Conservation (phyloP, 2,113 vertebrate genomes). For the Boleophthalmus pectinirostris region DNA sequence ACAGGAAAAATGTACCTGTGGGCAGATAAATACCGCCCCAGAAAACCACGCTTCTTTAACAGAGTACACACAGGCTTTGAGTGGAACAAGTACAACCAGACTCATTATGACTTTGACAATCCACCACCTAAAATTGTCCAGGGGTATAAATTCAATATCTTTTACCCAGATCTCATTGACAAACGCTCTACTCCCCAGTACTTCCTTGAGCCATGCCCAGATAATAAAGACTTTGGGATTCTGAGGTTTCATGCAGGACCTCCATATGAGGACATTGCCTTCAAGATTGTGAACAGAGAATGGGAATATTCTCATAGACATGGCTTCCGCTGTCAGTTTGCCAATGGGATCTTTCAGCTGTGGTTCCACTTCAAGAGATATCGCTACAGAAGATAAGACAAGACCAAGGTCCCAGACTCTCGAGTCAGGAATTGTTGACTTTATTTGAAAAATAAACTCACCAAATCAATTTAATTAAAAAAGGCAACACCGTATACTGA, state of each 20-base stretch:
- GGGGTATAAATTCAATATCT: constrained; percentile 99
- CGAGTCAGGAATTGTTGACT: not conserved
- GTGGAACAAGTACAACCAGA: constrained; percentile 99
- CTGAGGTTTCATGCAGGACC: constrained; percentile 94
- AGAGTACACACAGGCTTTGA: constrained; percentile 97
- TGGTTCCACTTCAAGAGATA: constrained; percentile 99
- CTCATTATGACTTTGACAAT: constrained; percentile 97
- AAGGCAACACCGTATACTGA: not conserved
- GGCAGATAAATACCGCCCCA: constrained; percentile 97
- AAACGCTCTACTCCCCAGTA: constrained; percentile 96
- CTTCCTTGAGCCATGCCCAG: constrained; percentile 91
- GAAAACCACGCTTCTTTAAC: constrained; percentile 98
- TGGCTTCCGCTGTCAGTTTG: constrained; percentile 97
- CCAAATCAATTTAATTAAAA: not conserved
- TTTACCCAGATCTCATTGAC: constrained; percentile 96
- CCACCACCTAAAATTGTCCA: constrained; percentile 97
- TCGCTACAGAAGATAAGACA: constrained; percentile 86
- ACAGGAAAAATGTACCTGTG: constrained; percentile 95
- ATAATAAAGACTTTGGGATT: constrained; percentile 96
- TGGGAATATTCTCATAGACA: constrained; percentile 98
- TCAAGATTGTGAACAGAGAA: constrained; percentile 95
- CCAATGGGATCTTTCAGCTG: constrained; percentile 97
- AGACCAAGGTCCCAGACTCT: not conserved
- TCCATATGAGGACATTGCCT: constrained; percentile 96
- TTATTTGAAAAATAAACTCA: constrained; percentile 17